These are phyloP conservation scores for Vimba vimba DNA, from an alignment of 2,113 vertebrate species.

Conservation along the genomic window DNA sequence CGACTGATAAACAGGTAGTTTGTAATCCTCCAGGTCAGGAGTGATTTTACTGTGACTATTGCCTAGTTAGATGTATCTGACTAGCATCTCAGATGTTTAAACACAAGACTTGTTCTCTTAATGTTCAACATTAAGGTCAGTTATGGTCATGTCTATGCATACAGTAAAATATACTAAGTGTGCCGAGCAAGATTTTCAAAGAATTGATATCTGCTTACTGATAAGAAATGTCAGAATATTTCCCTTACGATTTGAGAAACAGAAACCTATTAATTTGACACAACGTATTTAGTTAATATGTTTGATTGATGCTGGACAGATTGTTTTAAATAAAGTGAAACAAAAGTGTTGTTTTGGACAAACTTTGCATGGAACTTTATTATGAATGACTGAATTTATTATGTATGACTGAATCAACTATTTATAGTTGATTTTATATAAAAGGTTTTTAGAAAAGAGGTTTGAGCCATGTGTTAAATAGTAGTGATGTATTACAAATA, in stretches of 20 bases:
- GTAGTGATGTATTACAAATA: background rate
- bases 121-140: slow-evolving; percentile 27
- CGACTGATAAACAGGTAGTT: slow-evolving; percentile 22
- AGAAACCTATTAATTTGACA: slow-evolving; percentile 53
- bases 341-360: slow-evolving; percentile 55
- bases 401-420: too few relatives aligned
- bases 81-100: slow-evolving; percentile 19
- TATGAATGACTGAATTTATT: background rate
- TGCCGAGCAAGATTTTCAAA: slow-evolving; percentile 18
- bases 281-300: slow-evolving; percentile 61
- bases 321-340: slow-evolving; percentile 78
- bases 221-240: slow-evolving; percentile 5
- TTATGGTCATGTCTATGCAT: slow-evolving; percentile 55
- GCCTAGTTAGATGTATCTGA: background rate
- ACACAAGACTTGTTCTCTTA: slow-evolving; percentile 15
- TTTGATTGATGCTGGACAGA: slow-evolving; percentile 68
- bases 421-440: background rate
- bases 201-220: background rate
- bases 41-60: slow-evolving; percentile 36
- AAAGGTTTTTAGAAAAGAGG: background rate
- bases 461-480: background rate
- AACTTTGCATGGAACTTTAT: background rate
- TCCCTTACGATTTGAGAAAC: slow-evolving; percentile 51
- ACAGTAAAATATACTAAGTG: slow-evolving; percentile 35
- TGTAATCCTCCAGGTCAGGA: background rate